These are phyloP conservation scores for Megalopta genalis DNA, from an alignment of 1,140 invertebrate genomes.

Conservation along the genomic window DNA sequence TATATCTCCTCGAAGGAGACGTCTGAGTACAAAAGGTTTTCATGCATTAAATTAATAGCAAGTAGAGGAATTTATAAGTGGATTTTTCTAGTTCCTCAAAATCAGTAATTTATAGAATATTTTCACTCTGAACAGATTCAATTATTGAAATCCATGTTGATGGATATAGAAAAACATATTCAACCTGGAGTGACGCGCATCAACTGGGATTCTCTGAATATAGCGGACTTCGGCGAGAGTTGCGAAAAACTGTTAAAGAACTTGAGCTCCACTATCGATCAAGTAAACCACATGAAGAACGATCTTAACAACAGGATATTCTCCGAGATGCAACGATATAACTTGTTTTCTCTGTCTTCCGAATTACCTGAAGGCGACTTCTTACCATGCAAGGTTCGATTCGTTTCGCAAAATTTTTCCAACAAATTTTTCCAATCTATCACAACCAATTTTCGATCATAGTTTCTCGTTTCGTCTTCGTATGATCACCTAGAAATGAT, in stretches of 20 bases:
- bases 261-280: slow-evolving; percentile 84
- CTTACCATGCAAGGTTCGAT: slow-evolving; percentile 69
- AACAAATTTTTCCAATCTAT: too few species aligned
- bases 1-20: too few species aligned
- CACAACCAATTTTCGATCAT: too few species aligned
- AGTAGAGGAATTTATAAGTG: too few species aligned
- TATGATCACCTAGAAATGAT: too few species aligned
- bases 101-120: not conserved
- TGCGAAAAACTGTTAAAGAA: slow-evolving; percentile 82
- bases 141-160: slow-evolving; percentile 85
- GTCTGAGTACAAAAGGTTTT: too few species aligned
- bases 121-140: slow-evolving; percentile 77
- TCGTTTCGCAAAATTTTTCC: not conserved
- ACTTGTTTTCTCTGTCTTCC: slow-evolving; percentile 80
- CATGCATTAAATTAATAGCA: too few species aligned
- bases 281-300: slow-evolving; percentile 88
- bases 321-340: slow-evolving; percentile 79
- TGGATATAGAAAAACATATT: slow-evolving; percentile 88
- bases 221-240: slow-evolving; percentile 85
- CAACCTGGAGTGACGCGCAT: slow-evolving; percentile 89
- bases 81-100: too few species aligned
- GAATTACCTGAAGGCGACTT: slow-evolving; percentile 24
- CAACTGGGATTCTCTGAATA: slow-evolving; percentile 91
- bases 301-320: slow-evolving; percentile 85
- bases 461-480: too few species aligned